Percentiles rank a stretch among this genome's conserved stretches.
Conservation (phyloP, 2,888 invertebrate genomes). For the Abscondita cerata region DNA sequence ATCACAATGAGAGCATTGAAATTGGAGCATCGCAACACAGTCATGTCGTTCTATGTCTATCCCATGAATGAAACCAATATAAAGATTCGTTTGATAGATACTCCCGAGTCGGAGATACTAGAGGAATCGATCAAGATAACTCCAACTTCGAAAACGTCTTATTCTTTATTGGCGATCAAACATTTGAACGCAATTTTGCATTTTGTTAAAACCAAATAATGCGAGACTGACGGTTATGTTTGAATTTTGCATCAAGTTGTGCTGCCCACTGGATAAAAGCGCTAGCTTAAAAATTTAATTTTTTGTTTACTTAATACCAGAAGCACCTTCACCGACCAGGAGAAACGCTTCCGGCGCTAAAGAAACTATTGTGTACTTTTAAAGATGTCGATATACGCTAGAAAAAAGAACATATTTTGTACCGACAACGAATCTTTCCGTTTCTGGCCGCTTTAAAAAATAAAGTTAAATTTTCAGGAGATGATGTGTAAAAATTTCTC, state of each 20-base stretch:
- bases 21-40: conserved; percentile 39
- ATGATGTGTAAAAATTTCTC: conserved; percentile 34
- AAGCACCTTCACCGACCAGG: conserved; percentile 47
- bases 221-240: conserved; percentile 49
- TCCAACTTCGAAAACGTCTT: conserved; percentile 43
- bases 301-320: conserved; percentile 53
- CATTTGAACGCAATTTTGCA: conserved; percentile 46
- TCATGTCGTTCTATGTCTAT: conserved; percentile 69
- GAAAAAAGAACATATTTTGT: conserved; percentile 50
- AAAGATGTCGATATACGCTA: conserved; percentile 37
- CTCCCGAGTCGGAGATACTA: conserved; percentile 48
- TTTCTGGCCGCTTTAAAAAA: conserved; percentile 48
- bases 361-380: conserved; percentile 44
- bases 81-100: conserved; percentile 51
- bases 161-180: conserved; percentile 47
- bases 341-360: conserved; percentile 46
- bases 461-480: conserved; percentile 36
- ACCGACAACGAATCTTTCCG: conserved; percentile 54
- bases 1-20: conserved; percentile 38
- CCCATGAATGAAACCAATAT: conserved; percentile 28
- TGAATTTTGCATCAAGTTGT: conserved; percentile 52
- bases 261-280: conserved; percentile 50
- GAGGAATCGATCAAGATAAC: conserved; percentile 39
- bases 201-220: conserved; percentile 50
- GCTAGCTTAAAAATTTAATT: conserved; percentile 51